These are phyloP conservation scores for Drosophila nasuta DNA, from an alignment of 1,140 invertebrate genomes.

Conservation along the genomic window DNA sequence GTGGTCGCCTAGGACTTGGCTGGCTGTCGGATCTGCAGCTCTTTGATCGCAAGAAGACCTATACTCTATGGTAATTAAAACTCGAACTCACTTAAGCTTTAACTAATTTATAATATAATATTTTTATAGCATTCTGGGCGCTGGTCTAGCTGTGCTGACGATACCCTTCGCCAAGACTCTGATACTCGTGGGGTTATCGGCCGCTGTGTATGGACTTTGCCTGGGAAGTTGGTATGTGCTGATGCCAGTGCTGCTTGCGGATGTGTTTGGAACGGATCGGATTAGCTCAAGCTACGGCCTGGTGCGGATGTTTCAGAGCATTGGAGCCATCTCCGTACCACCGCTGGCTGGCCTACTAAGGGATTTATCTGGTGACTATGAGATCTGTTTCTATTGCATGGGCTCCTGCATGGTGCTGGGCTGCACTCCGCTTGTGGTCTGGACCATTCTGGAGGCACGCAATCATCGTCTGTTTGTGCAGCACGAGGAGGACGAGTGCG, in stretches of 20 bases:
- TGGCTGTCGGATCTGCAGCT: slow-evolving; percentile 90
- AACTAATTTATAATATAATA: not conserved
- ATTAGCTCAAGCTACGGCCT: slow-evolving; percentile 91
- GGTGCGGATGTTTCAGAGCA: slow-evolving; percentile 90
- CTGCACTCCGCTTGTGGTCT: slow-evolving; percentile 87
- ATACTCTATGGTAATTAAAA: slow-evolving; percentile 87
- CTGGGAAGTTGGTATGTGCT: slow-evolving; percentile 91
- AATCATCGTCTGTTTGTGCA: slow-evolving; percentile 72
- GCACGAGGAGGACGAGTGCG: slow-evolving; percentile 63
- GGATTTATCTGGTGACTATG: slow-evolving; percentile 89
- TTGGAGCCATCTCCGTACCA: slow-evolving; percentile 90
- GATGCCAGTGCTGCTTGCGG: slow-evolving; percentile 90
- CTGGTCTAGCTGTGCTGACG: slow-evolving; percentile 88
- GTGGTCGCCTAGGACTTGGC: slow-evolving; percentile 89
- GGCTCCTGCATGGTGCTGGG: slow-evolving; percentile 91
- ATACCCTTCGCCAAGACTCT: slow-evolving; percentile 89
- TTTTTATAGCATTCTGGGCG: slow-evolving; percentile 88
- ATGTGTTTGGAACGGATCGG: slow-evolving; percentile 90
- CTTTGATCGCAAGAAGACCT: slow-evolving; percentile 89
- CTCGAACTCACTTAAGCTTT: not conserved
- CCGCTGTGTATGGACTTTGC: slow-evolving; percentile 89
- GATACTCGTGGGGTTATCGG: slow-evolving; percentile 87
- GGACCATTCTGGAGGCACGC: slow-evolving; percentile 72
- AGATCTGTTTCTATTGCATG: slow-evolving; percentile 90
- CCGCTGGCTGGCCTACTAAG: slow-evolving; percentile 89